Evolutionary conservation across 2,797 vertebrate species (phyloP), one percentile per base, ranked within the genome.

Genomic region (Poeciliopsis infans): DNA sequence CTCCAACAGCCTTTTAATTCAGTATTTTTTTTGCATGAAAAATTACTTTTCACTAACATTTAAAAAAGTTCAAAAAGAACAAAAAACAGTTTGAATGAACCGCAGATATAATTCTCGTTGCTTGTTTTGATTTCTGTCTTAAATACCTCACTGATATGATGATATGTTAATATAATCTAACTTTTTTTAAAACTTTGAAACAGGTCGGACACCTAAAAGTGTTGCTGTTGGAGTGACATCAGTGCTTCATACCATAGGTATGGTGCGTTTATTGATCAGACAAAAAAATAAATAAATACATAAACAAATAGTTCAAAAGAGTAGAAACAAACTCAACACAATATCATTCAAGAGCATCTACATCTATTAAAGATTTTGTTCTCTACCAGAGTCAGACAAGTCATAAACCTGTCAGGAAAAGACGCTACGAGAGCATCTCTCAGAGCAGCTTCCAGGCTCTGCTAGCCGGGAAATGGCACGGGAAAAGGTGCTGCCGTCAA

Each of bases 381-480:
- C 59, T 61, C 15, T 61, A 64, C 61, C 31, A 36, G 16, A 36
- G 31, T 64, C 31, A 36, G 33, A 70, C 33, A 74, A 86, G 92
- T 90, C 85, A 84, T 64, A 71, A 89, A 91, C 88, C 84, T 92
- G 87, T 82, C 80, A 78, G 71, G 85, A 90, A 53, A 55, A 73
- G 76, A 87, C 25, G 59, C 68, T 74, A 75, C 53, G 73, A 84
- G 61, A 79, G 72, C 74, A 47, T 47, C 28, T 72, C 45, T 28
- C 28, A 87, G 86, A 85, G 82, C 74, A 88, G 86, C 85, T 88
- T 88, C 83, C 84, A 90, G 83, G 83, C 51, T 57, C 28, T 57
- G 39, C 82, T 89, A 55, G 41, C 61, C 83, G 84, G 93, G 93
- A 93, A 92, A 87, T 86, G 83, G 81, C 83, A 86, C n/a, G 57